Evolutionary conservation across 2,888 invertebrate species (phyloP), one percentile per base, ranked within the genome.

Genomic region (Rhynchonema sp.): DNA sequence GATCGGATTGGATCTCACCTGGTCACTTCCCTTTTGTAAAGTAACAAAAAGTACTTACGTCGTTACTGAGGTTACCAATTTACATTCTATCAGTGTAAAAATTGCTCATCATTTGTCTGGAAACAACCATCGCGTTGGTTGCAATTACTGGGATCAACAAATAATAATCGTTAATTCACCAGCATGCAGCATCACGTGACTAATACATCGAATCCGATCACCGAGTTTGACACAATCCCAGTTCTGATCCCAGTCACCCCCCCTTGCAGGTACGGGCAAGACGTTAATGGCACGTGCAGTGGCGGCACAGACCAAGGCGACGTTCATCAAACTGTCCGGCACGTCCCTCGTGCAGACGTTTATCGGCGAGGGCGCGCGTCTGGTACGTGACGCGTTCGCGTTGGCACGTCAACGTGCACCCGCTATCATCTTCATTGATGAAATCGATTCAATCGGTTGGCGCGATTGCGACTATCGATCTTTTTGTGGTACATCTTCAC

Each of bases 311-410:
- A 98, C 98, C 22, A 98, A 99, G 78, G 94, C 94, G 0, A 96
- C 98, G 1, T 98, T 98, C 79, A 78, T 98, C 59, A 98, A 98
- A 77, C 78, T 99, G 60, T 98, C 98, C 65, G 98, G 98, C 1
- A 98, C 98, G 3, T 96, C 99, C 73, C 79, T 99, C 46, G 98
- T 98, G 22, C 98, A 99, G 76, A 99, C 98, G 98, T 98, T 98
- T 74, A 98, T 98, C 72, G 96, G 72, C 61, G 72, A 72, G 59
- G 73, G 73, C 27, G 72, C 73, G 23, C 73, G 73, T 57, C 63
- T 72, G 26, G 30, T 58, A 20, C n/a, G 98, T 58, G 98, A 99
- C 76, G 98, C 98, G 0, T 99, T 98, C 74, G 92, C 94, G 0
- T 69, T 81, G 55, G 98, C 98, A 30, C 98, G 98, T 74, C 98